Percentiles rank a stretch among this genome's conserved stretches.
Evolutionary conservation across 1,140 invertebrate genomes (phyloP).

Genomic region (Heliconius eleuchia): DNA sequence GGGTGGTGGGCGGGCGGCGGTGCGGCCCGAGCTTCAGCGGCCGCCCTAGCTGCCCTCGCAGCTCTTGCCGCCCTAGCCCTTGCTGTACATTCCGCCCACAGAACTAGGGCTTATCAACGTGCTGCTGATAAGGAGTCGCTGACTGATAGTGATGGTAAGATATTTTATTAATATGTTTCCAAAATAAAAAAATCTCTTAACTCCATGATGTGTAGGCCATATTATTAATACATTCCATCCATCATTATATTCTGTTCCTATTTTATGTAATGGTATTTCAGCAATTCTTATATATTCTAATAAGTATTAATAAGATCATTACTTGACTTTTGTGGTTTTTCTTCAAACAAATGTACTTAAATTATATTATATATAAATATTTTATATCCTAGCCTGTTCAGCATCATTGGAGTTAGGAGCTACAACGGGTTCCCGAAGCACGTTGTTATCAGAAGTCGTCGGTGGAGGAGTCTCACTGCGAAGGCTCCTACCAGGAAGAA

Average conservation of each 20-base stretch:
- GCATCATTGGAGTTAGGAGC: slow-evolving; percentile 63
- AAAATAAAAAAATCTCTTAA: neutral
- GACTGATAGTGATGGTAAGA: slow-evolving; percentile 67
- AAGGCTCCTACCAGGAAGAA: slow-evolving; percentile 60
- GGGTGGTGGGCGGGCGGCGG: slow-evolving; percentile 63
- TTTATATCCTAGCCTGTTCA: slow-evolving; percentile 58
- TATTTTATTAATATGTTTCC: neutral
- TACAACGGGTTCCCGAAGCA: slow-evolving; percentile 62
- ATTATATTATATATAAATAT: neutral
- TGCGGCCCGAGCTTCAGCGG: slow-evolving; percentile 58
- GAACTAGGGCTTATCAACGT: slow-evolving; percentile 65
- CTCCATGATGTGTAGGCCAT: neutral
- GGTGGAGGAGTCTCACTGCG: slow-evolving; percentile 64
- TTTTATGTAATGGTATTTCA: too few species aligned
- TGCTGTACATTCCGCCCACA: slow-evolving; percentile 64
- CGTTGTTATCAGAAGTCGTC: slow-evolving; percentile 68
- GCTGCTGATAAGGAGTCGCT: slow-evolving; percentile 72
- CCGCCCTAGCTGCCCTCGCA: slow-evolving; percentile 58
- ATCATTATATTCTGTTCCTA: too few species aligned
- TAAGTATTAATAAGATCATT: too few species aligned
- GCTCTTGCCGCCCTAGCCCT: slow-evolving; percentile 60
- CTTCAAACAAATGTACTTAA: too few species aligned
- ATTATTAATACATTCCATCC: too few species aligned
- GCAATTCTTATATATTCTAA: too few species aligned
- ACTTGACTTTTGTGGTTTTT: too few species aligned